phyloP scores from a whole-genome alignment of 2,797 vertebrate species.

The Borostomias antarcticus region DNA sequence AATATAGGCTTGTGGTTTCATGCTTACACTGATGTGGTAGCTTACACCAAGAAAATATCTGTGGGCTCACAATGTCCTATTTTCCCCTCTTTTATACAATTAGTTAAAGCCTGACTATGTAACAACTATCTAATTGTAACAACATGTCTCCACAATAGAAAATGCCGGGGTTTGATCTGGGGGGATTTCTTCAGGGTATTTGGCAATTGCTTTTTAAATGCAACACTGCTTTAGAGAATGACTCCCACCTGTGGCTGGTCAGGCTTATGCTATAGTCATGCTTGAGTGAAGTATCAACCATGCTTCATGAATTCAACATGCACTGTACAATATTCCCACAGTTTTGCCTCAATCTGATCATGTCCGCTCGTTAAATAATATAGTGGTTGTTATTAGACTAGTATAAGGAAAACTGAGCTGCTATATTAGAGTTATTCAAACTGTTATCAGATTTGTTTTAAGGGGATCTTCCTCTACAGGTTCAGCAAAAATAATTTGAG shows the following conservation, averaged over 20 bases:
- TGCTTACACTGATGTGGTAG: conserved; percentile 41
- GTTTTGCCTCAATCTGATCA: conserved; percentile 25
- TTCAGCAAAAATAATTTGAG: no score
- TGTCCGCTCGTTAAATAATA: not conserved
- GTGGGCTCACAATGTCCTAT: conserved; percentile 59
- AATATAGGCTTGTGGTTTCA: conserved; percentile 59
- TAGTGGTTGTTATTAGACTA: not conserved
- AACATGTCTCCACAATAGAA: conserved; percentile 64
- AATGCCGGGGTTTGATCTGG: conserved; percentile 55
- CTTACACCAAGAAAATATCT: conserved; percentile 45
- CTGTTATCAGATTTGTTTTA: no score
- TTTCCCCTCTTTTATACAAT: conserved; percentile 70
- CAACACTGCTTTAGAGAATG: conserved; percentile 69
- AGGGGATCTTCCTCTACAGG: no score
- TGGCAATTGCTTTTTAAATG: conserved; percentile 67
- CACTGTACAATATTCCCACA: conserved; percentile 28
- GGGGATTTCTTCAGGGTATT: conserved; percentile 47
- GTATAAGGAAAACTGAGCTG: no score
- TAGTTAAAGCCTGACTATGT: conserved; percentile 70
- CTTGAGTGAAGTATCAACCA: conserved; percentile 34
- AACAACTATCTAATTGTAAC: conserved; percentile 74
- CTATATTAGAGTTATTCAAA: no score
- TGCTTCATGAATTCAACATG: conserved; percentile 39
- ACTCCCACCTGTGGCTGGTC: conserved; percentile 73
- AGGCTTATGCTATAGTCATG: conserved; percentile 36